Evolutionary conservation across 2,113 vertebrate genomes (phyloP).

Genomic region (Nothoprocta pentlandii): DNA sequence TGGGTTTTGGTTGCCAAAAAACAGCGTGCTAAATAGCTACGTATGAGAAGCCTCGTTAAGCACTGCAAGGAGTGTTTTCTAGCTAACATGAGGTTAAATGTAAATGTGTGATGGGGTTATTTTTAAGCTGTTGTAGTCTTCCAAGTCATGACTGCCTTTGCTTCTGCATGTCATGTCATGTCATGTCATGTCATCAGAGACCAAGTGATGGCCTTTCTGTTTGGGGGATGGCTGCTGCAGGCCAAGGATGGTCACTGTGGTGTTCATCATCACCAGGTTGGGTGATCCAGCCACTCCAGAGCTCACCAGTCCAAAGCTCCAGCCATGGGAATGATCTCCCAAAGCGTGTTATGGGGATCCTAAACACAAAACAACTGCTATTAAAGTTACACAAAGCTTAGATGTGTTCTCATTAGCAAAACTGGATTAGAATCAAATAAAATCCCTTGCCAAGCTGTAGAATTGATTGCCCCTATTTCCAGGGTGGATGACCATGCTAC

Average conservation of each 20-base stretch:
- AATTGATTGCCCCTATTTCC: neutral
- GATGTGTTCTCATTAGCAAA: neutral
- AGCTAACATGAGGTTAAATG: neutral
- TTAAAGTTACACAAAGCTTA: neutral
- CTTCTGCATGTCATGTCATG: accelerated
- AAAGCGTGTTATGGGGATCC: accelerated
- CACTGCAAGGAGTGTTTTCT: neutral
- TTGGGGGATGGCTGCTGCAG: accelerated
- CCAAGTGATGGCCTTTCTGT: neutral
- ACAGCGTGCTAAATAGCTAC: neutral
- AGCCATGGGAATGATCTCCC: neutral
- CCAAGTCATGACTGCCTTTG: neutral
- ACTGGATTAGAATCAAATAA: neutral
- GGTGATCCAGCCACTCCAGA: accelerated
- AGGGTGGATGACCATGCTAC: neutral
- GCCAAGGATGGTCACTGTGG: accelerated
- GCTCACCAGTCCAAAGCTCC: neutral
- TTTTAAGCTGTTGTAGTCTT: neutral
- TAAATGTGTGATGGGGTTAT: neutral
- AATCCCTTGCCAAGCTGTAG: neutral
- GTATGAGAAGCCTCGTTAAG: neutral
- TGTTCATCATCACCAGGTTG: neutral
- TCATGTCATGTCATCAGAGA: accelerated
- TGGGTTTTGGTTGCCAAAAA: neutral
- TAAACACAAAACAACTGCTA: neutral